Percentiles rank a stretch among this genome's conserved stretches.
Conservation (phyloP, 2,113 vertebrate species). For the Mugil cephalus region DNA sequence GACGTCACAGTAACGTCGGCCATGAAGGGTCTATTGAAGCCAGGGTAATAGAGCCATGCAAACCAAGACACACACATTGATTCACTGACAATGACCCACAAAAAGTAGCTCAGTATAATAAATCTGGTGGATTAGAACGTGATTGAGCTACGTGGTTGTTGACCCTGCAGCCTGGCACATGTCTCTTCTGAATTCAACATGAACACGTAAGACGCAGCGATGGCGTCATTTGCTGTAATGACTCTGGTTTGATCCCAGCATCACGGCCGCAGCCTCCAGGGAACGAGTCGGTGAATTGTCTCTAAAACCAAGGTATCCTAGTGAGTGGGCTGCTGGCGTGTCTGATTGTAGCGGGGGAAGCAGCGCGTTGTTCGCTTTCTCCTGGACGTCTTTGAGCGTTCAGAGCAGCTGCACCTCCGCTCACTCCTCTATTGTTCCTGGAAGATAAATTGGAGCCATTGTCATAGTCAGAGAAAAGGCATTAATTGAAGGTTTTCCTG, state of each 20-base stretch:
- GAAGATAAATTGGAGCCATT: slow-evolving; percentile 72
- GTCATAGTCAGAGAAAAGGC: slow-evolving; percentile 59
- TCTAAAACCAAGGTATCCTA: slow-evolving; percentile 13
- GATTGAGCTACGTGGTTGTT: no score
- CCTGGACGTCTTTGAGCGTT: slow-evolving; percentile 52
- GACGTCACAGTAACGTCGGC: no score
- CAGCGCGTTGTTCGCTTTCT: slow-evolving; percentile 37
- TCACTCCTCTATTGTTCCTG: slow-evolving; percentile 66
- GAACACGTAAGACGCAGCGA: no score
- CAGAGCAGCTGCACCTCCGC: slow-evolving; percentile 58
- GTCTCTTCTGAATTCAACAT: no score
- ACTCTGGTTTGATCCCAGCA: background rate
- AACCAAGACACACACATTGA: no score
- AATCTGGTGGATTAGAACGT: no score
- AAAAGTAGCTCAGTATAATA: no score
- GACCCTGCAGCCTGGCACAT: no score
- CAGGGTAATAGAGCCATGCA: no score
- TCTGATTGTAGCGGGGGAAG: slow-evolving; percentile 53
- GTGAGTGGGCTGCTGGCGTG: slow-evolving; percentile 50
- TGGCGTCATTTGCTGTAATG: no score
- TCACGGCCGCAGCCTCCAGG: background rate
- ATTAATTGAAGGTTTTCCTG: slow-evolving; percentile 70
- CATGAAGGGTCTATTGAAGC: no score
- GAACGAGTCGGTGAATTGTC: background rate
- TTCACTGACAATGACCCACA: no score